Evolutionary conservation across 2,797 vertebrate species (phyloP).

Genomic region (Mallotus villosus): DNA sequence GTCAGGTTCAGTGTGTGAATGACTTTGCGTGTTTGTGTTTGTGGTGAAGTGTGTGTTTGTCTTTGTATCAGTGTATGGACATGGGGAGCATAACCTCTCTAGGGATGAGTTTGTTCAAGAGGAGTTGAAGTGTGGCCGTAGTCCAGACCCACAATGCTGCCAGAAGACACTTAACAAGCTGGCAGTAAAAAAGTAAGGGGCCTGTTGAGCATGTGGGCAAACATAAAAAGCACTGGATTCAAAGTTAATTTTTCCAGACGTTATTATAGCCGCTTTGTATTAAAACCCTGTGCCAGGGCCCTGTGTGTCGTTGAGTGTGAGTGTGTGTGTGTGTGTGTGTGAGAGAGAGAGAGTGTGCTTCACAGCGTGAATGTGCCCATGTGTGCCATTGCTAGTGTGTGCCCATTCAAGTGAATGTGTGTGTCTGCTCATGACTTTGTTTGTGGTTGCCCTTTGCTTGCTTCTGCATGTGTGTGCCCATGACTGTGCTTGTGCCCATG

Average conservation of each 20-base stretch:
- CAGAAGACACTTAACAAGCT: constrained; percentile 84
- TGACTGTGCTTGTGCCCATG: constrained; percentile 24
- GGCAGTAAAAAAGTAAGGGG: constrained; percentile 81
- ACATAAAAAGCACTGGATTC: constrained; percentile 81
- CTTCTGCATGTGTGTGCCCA: constrained; percentile 45
- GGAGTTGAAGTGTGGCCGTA: constrained; percentile 60
- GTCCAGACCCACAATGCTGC: constrained; percentile 71
- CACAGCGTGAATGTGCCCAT: constrained; percentile 16
- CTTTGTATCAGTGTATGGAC: constrained; percentile 10
- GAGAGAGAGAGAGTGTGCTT: constrained; percentile 34
- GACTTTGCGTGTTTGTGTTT: background rate
- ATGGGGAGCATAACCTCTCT: constrained; percentile 22
- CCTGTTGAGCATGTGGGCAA: constrained; percentile 84
- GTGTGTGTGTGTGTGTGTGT: constrained; percentile 31
- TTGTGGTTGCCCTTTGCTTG: constrained; percentile 13
- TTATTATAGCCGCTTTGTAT: constrained; percentile 73
- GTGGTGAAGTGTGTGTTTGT: background rate
- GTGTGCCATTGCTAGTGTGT: constrained; percentile 36
- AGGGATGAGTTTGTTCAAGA: constrained; percentile 39
- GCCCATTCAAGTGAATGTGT: constrained; percentile 44
- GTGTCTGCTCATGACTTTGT: constrained; percentile 17
- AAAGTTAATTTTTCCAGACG: constrained; percentile 81
- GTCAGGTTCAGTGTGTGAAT: background rate
- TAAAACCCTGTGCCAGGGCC: constrained; percentile 77
- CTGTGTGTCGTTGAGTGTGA: constrained; percentile 38